Evolutionary conservation across 2,888 invertebrate genomes (phyloP), one percentile per base, ranked within the genome.

Genomic region (Agriopis leucophaearia): DNA sequence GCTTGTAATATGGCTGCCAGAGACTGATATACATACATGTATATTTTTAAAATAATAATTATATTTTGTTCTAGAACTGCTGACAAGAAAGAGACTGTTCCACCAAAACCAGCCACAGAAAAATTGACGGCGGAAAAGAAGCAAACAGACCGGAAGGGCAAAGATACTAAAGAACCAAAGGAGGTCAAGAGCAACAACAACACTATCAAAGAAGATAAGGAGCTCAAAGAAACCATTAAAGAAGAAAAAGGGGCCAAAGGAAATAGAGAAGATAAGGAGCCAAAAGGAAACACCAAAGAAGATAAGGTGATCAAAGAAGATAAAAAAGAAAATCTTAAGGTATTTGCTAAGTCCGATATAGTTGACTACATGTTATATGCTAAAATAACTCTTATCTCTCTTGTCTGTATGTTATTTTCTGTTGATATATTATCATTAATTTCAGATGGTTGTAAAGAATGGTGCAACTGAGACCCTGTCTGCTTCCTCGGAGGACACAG

Each of bases 131-230:
- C 16, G 36, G 73, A 73, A 38, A 69, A 42, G 40, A 66, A 66
- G 44, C 58, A 87, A 69, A 70, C 74, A 0, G 91, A 91, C 56
- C 85, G 85, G 78, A 92, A 91, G 84, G 90, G 88, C 70, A 90
- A 91, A 64, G 91, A 91, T 65, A 86, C 88, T 35, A 92, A 89
- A 79, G 92, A 91, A 48, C 72, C 57, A 3, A 90, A 88, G 69
- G 88, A 89, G 18, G 57, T 66, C 0, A 89, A 86, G 67, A 81
- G 78, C 56, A 83, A 82, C 45, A 84, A 78, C 54, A 83, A 81
- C 50, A 83, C 67, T 55, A 59, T 69, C 13, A 88, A 84, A 66
- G 91, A 90, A 62, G 79, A 85, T 38, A 76, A 76, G 36, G 81
- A 78, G 35, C 70, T 68, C 12, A 73, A 72, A 47, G 55, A 12